Conservation (phyloP, 2,888 invertebrate genomes). For the Cephus rjabovi region DNA sequence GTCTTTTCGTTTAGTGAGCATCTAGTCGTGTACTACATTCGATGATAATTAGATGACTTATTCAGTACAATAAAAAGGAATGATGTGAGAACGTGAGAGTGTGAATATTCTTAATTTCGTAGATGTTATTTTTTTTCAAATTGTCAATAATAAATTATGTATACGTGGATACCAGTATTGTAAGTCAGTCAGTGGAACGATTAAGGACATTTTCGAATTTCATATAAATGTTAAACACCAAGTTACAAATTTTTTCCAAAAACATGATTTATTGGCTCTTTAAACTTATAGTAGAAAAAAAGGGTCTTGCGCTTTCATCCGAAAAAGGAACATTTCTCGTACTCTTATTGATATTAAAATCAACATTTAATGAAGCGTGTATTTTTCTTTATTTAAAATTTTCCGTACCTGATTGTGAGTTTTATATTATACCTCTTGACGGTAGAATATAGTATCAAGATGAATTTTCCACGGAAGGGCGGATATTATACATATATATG, state of each 20-base stretch:
- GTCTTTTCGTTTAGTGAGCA: neutral
- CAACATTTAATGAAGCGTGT: neutral
- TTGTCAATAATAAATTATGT: neutral
- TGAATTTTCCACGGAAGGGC: neutral
- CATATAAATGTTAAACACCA: neutral
- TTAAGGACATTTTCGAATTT: neutral
- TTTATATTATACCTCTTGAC: neutral
- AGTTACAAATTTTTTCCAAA: neutral
- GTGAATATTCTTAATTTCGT: neutral
- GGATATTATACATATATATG: neutral
- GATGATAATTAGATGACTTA: neutral
- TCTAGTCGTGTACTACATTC: neutral
- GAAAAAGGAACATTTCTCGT: neutral
- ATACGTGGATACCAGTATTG: neutral
- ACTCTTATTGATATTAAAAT: neutral
- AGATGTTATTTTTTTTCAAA: neutral
- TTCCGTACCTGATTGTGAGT: neutral
- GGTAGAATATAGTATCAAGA: neutral
- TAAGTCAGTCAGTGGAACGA: neutral
- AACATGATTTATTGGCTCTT: neutral
- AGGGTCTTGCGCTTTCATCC: neutral
- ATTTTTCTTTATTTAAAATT: neutral
- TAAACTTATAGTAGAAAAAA: neutral
- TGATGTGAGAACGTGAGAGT: neutral
- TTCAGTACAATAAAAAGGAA: neutral